Percentiles rank a stretch among this genome's conserved stretches.
Conservation (phyloP, 2,113 vertebrate genomes). For the Labrus mixtus region DNA sequence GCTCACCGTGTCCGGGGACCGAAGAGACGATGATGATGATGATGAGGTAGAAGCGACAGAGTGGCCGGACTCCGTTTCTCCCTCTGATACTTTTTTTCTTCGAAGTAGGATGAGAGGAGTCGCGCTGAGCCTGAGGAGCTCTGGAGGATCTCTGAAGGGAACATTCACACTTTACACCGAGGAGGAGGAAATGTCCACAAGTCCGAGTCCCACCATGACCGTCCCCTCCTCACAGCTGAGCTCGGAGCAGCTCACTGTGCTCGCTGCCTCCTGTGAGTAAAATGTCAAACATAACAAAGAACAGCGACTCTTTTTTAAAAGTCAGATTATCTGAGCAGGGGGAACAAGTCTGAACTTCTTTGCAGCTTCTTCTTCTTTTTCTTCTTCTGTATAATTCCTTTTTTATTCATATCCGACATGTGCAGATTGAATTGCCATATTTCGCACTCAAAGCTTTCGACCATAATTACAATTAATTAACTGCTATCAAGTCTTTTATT, state of each 20-base stretch:
- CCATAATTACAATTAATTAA: not conserved
- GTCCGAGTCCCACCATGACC: constrained; percentile 63
- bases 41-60: constrained; percentile 10
- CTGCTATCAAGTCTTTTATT: not conserved
- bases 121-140: constrained; percentile 34
- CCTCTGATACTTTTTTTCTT: not conserved
- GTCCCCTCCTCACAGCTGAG: constrained; percentile 63
- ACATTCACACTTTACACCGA: constrained; percentile 34
- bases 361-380: constrained; percentile 13
- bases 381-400: not conserved
- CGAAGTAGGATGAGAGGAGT: constrained; percentile 51
- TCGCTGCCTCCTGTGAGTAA: constrained; percentile 83
- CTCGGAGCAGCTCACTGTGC: constrained; percentile 77
- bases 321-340: not conserved
- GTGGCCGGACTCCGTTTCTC: not conserved
- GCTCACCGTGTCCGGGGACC: constrained; percentile 1
- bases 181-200: constrained; percentile 77
- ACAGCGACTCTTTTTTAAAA: not conserved
- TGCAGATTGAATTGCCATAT: not conserved
- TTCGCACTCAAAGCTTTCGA: not conserved
- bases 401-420: not conserved
- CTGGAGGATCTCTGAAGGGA: constrained; percentile 47
- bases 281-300: not conserved
- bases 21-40: constrained; percentile 24
- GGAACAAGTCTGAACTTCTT: too few relatives aligned